Evolutionary conservation across 1,140 invertebrate genomes (phyloP), one percentile per base, ranked within the genome.

Genomic region (Adelges cooleyi): DNA sequence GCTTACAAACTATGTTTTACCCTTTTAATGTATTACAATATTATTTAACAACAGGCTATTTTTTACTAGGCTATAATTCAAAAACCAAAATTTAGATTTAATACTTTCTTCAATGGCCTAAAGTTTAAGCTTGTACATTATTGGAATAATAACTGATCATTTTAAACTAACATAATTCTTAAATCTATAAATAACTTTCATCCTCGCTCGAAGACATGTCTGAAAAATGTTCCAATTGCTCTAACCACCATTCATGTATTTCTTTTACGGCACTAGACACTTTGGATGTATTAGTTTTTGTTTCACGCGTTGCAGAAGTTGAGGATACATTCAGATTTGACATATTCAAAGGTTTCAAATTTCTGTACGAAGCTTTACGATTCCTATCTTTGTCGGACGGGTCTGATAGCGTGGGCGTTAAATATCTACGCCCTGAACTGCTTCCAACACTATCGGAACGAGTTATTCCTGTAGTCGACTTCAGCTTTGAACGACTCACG

Each of bases 391-490:
- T 56, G 23, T 56, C 80, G 52, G 87, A 84, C 22, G 88, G 87
- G 78, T 93, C 90, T 46, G 89, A 92, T 44, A 92, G 75, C 0
- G 90, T 91, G 22, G 92, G 90, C 15, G 89, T 89, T 66, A 95
- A 76, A 75, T 87, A 92, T 71, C 93, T 92, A 65, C 90, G 81
- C 0, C 88, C 86, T 2, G 86, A 83, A 65, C 77, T 79, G 73
- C 87, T 90, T 33, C 86, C 88, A 40, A 90, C 86, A 66, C 88
- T 90, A 71, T 89, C 86, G 2, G 86, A 88, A 68, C 85, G 77
- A 15, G 84, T 78, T 17, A 85, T 77, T 67, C 77, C 79, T 73
- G 75, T 66, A 80, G 81, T 67, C 79, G 79, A 17, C 69, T 69
- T 72, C 66, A 71, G 18, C 73, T 72, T 67, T 71, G 71, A 33